phyloP scores from a whole-genome alignment of 2,113 vertebrate genomes.

The Ochotona princeps region DNA sequence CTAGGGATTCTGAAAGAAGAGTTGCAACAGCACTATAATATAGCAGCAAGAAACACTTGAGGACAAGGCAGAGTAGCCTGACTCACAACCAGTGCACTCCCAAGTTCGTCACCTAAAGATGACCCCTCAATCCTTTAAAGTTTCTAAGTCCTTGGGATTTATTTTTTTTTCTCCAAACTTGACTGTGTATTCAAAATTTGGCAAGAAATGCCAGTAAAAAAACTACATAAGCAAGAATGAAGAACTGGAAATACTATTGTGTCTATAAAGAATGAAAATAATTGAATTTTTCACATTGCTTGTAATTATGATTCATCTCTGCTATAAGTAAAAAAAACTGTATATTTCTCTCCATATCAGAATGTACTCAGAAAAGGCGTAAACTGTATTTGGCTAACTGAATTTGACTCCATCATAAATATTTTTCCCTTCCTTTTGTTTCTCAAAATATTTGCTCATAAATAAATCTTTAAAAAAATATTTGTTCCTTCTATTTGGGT shows the following conservation, averaged over 20 bases:
- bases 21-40: neutral
- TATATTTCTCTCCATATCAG: slow-evolving; percentile 48
- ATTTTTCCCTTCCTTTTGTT: neutral
- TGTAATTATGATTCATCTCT: slow-evolving; percentile 53
- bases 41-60: neutral
- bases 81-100: neutral
- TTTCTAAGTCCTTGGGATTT: neutral
- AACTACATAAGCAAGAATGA: slow-evolving; percentile 25
- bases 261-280: neutral
- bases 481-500: slow-evolving; percentile 65
- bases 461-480: neutral
- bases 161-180: slow-evolving; percentile 46
- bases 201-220: neutral
- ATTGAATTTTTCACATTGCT: neutral
- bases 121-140: neutral
- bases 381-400: slow-evolving; percentile 49
- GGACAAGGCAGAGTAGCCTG: neutral
- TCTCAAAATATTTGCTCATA: slow-evolving; percentile 63
- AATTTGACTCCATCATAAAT: slow-evolving; percentile 17
- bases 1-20: neutral
- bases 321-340: slow-evolving; percentile 57
- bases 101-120: neutral
- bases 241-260: slow-evolving; percentile 24
- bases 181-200: slow-evolving; percentile 30
- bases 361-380: slow-evolving; percentile 27